phyloP scores from a whole-genome alignment of 2,888 invertebrate genomes.

The Orchestes rusci region DNA sequence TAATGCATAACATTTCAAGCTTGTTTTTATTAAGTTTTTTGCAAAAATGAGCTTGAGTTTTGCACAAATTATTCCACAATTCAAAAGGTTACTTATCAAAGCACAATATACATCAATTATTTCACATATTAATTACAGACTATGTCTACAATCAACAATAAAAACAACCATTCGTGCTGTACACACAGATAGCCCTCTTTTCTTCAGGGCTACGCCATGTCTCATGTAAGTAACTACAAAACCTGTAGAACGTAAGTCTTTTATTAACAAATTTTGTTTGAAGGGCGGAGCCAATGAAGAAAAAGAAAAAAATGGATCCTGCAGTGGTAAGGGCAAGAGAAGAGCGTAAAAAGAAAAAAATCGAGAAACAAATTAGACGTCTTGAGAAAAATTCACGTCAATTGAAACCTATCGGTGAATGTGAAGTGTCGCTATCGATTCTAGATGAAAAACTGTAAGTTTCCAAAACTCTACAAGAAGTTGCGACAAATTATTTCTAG shows the following conservation, averaged over 20 bases:
- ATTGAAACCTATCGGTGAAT: conserved; percentile 84
- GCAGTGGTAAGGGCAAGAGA: conserved; percentile 71
- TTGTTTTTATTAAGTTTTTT: too few relatives aligned
- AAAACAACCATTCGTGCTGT: conserved; percentile 6
- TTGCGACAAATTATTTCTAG: conserved; percentile 37
- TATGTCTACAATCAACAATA: conserved; percentile 11
- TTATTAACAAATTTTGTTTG: conserved; percentile 27
- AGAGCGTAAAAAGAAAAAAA: conserved; percentile 69
- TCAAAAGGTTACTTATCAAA: conserved; percentile 7
- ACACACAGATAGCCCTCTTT: conserved; percentile 9
- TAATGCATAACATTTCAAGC: too few relatives aligned
- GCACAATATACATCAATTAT: not conserved
- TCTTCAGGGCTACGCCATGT: conserved; percentile 19
- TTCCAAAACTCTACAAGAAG: not conserved
- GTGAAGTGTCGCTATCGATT: conserved; percentile 64
- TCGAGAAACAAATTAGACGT: conserved; percentile 81
- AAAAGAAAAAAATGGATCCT: conserved; percentile 81
- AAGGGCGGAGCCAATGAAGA: conserved; percentile 84
- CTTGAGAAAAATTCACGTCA: conserved; percentile 75
- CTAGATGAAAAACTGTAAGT: conserved; percentile 58
- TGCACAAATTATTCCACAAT: conserved; percentile 5
- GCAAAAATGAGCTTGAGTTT: conserved; percentile 14
- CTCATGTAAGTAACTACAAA: conserved; percentile 20
- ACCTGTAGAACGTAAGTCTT: too few relatives aligned
- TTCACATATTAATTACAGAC: conserved; percentile 8